Evolutionary conservation across 2,888 invertebrate genomes (phyloP).

Genomic region (Mythimna ferrago): DNA sequence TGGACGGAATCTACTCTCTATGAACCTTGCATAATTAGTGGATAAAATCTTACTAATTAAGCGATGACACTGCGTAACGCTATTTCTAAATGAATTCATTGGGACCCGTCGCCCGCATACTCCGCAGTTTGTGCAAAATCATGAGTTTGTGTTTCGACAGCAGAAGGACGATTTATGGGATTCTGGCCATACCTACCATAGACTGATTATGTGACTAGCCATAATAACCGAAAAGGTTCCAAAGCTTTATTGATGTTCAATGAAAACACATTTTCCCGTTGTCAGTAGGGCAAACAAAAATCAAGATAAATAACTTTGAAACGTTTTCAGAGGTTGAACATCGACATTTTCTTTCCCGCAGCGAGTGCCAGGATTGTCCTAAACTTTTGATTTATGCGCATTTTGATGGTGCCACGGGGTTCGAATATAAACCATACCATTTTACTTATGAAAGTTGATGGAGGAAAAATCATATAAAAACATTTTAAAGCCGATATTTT

Average conservation of each 20-base stretch:
- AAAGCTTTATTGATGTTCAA: conserved; percentile 37
- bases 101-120: conserved; percentile 30
- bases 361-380: conserved; percentile 69
- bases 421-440: conserved; percentile 62
- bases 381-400: conserved; percentile 85
- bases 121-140: conserved; percentile 46
- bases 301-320: conserved; percentile 69
- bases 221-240: conserved; percentile 6
- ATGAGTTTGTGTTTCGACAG: conserved; percentile 12
- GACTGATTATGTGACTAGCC: neutral
- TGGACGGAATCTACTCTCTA: neutral
- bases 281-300: conserved; percentile 71
- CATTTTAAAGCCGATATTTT: neutral
- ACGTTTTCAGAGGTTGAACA: conserved; percentile 74
- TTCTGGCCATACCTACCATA: neutral
- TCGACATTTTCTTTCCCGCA: conserved; percentile 72
- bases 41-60: conserved; percentile 8
- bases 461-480: conserved; percentile 59
- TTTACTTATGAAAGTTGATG: conserved; percentile 73
- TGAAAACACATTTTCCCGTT: conserved; percentile 58
- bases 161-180: conserved; percentile 23
- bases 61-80: conserved; percentile 10
- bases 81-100: conserved; percentile 31
- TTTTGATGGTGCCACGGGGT: conserved; percentile 74
- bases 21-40: neutral